A percentile compares a stretch with the other conserved stretches of the same genome.
phyloP scores from a whole-genome alignment of 2,113 vertebrate species.

The Oreochromis tanganicae region DNA sequence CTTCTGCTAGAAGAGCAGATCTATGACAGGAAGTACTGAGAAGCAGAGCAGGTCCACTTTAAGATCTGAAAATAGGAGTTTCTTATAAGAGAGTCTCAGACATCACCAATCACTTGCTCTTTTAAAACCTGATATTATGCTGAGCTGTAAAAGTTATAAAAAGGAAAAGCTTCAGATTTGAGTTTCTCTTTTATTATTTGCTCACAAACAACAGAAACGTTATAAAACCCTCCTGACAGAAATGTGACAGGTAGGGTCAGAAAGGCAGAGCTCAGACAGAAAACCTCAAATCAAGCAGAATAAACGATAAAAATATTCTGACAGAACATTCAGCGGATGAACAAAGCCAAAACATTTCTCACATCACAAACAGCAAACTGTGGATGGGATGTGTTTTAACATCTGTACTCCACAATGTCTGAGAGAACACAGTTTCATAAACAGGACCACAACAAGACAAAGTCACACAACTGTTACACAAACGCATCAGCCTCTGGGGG shows the following conservation, averaged over 20 bases:
- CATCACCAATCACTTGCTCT: neutral
- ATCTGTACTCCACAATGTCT: neutral
- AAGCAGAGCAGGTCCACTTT: neutral
- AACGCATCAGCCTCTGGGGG: neutral
- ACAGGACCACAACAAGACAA: neutral
- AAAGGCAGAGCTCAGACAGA: neutral
- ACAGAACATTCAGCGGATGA: neutral
- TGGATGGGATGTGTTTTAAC: neutral
- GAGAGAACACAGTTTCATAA: neutral
- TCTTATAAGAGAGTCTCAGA: neutral
- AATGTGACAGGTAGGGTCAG: neutral
- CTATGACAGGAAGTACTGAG: neutral
- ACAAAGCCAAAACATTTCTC: neutral
- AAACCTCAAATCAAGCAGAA: neutral
- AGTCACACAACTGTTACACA: neutral
- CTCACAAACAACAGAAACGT: neutral
- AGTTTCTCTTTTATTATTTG: neutral
- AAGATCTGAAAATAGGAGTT: neutral
- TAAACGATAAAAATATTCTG: neutral
- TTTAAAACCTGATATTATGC: neutral
- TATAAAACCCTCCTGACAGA: neutral
- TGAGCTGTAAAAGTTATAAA: neutral
- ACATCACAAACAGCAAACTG: neutral
- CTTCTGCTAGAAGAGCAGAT: neutral
- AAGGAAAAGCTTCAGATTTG: neutral